Base-by-base conservation (phyloP, 1,140 invertebrate species). In the Theocolax elegans region DNA sequence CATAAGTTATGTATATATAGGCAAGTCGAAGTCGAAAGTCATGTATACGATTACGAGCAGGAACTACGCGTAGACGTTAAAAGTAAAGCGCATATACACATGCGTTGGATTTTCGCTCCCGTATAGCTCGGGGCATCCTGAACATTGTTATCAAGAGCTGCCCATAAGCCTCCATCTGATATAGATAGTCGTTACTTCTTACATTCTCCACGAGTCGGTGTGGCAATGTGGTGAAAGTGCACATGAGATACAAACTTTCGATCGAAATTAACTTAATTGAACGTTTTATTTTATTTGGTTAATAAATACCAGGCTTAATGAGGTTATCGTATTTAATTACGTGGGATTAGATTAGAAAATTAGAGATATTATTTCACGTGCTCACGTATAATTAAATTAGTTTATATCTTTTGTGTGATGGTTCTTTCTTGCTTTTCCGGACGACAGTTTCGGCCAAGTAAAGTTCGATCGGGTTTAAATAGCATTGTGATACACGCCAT, bases 191-290 rank as follows among this genome's bases (percentile, higher is more conserved):
- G 25, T 17, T 56, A n/a, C n/a, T 19, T 19, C 44, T 15, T 9
- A 15, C 7, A 66, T 21, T 29, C 12, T 60, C 48, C 46, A 56
- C 44, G 51, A n/a, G 51, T 21, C 17, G 59, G 69, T 82, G 81
- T 80, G 75, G 79, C 74, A 81, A 81, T 63, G 51, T 9, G 74
- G 81, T 83, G 82, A 83, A 83, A 84, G 81, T 82, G 68, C 68
- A 75, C 74, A 73, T 71, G 74, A 75, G 75, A 59, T 74, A 77
- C 74, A 54, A 75, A 71, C 72, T 75, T 67, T 68, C 76, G 77
- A 82, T 81, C 79, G 79, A 78, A 81, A 81, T 80, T 81, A 78
- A 81, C 79, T 81, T 80, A 82, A 83, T 83, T 82, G 73, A 74
- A 74, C 75, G 63, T 73, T 71, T 56, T 31, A 35, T 35, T n/a